A percentile compares a stretch with the other conserved stretches of the same genome.
Conservation (phyloP, 35 echinoderm and acorn worm genomes). For the Amphiura filiformis region DNA sequence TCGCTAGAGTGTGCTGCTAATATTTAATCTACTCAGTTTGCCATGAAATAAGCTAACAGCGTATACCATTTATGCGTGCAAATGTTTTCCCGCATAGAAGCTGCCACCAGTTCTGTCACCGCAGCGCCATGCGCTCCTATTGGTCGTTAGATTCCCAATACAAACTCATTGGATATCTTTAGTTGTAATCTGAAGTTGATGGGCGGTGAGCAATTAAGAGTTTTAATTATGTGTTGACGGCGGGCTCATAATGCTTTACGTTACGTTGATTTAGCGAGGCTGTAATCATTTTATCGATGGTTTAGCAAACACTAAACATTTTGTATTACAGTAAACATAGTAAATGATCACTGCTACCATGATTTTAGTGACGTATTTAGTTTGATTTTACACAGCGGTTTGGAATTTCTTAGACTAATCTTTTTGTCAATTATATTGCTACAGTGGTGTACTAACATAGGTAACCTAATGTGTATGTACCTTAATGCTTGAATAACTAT, state of each 20-base stretch:
- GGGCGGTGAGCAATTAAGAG: slow-evolving; percentile 54
- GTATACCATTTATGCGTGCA: slow-evolving; percentile 4
- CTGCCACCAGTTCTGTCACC: neutral
- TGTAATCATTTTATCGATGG: neutral
- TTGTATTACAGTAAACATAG: neutral
- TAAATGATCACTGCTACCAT: neutral
- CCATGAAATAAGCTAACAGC: neutral
- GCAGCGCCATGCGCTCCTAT: slow-evolving; percentile 27
- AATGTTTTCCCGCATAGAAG: neutral
- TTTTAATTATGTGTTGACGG: slow-evolving; percentile 80
- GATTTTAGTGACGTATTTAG: too few species aligned
- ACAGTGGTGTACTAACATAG: neutral
- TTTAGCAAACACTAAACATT: slow-evolving; percentile 7
- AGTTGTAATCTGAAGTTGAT: slow-evolving; percentile 54
- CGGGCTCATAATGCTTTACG: neutral
- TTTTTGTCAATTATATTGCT: neutral
- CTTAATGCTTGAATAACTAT: neutral
- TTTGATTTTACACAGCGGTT: neutral
- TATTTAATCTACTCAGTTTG: slow-evolving; percentile 19
- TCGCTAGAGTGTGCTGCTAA: neutral
- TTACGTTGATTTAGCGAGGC: neutral
- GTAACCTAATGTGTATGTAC: neutral
- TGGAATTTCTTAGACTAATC: neutral
- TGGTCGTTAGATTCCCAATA: slow-evolving; percentile 18
- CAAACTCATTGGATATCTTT: slow-evolving; percentile 38